Evolutionary conservation across 2,888 invertebrate species (phyloP).

Genomic region (Ophion obscuratus): DNA sequence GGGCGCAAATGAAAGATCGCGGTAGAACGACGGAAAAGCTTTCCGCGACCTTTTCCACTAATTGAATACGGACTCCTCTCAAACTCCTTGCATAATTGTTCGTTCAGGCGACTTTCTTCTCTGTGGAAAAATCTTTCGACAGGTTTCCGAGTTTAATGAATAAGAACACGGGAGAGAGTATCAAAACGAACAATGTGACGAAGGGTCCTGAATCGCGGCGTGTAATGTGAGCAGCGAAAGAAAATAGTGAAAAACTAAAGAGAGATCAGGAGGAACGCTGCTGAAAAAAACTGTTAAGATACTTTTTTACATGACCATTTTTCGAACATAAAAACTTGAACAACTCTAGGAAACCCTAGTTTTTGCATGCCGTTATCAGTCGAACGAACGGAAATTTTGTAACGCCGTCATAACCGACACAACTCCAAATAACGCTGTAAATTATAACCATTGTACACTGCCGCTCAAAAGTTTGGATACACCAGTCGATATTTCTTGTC

Average conservation of each 20-base stretch:
- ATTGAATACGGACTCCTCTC: conserved; percentile 33
- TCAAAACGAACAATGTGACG: background rate
- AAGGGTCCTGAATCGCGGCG: no score
- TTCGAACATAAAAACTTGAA: no score
- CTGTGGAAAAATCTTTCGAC: conserved; percentile 19
- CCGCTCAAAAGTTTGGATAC: no score
- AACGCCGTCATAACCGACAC: no score
- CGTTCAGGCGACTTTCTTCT: conserved; percentile 12
- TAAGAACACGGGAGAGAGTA: conserved; percentile 6
- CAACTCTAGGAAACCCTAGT: no score
- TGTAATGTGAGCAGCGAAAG: background rate
- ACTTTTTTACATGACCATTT: no score
- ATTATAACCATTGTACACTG: no score
- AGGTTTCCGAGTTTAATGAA: background rate
- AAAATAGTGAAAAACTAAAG: conserved; percentile 6
- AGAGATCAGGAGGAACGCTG: background rate
- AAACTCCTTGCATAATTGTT: conserved; percentile 34
- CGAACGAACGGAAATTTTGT: no score
- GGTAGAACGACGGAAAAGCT: conserved; percentile 16
- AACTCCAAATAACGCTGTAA: no score
- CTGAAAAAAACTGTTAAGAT: no score
- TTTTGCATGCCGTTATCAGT: no score
- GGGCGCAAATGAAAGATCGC: conserved; percentile 22
- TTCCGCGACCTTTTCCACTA: conserved; percentile 27
- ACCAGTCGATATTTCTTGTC: no score